These are phyloP conservation scores for Cyclura pinguis DNA, from an alignment of 2,797 vertebrate genomes.

Conservation along the genomic window DNA sequence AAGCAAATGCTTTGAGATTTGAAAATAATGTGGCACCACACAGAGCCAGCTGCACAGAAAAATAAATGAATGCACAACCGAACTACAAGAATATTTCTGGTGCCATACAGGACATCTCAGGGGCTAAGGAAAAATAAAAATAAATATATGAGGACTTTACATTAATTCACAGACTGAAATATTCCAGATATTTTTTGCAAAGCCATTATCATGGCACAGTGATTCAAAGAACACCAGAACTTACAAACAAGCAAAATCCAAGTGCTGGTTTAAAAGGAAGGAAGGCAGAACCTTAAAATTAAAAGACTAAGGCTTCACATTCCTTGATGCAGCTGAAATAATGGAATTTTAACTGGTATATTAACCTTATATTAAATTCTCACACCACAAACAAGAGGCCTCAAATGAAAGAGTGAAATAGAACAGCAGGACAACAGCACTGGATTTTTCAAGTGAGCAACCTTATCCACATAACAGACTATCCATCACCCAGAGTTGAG, in stretches of 20 bases:
- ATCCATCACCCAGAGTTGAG: too few relatives aligned
- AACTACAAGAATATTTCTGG: not conserved
- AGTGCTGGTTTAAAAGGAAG: slow-evolving; percentile 35
- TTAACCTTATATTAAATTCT: slow-evolving; percentile 6
- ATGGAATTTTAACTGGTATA: slow-evolving; percentile 18
- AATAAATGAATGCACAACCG: not conserved
- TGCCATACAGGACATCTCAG: not conserved
- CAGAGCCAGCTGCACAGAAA: not conserved
- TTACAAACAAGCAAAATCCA: slow-evolving; percentile 18
- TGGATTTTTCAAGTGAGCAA: too few relatives aligned
- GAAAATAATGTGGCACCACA: slow-evolving; percentile 4
- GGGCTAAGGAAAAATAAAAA: not conserved
- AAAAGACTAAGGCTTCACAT: not conserved
- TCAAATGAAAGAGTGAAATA: not conserved
- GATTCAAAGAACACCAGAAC: slow-evolving; percentile 12
- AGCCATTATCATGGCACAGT: not conserved
- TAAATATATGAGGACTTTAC: not conserved
- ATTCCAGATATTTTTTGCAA: slow-evolving; percentile 1
- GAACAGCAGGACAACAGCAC: not conserved
- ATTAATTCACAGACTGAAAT: slow-evolving; percentile 17
- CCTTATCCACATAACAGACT: not conserved
- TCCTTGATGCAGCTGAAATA: slow-evolving; percentile 47
- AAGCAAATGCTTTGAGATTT: not conserved
- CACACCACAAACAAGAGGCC: not conserved
- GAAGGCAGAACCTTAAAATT: not conserved